phyloP scores from a whole-genome alignment of 2,797 vertebrate species.

The Trachops cirrhosus region DNA sequence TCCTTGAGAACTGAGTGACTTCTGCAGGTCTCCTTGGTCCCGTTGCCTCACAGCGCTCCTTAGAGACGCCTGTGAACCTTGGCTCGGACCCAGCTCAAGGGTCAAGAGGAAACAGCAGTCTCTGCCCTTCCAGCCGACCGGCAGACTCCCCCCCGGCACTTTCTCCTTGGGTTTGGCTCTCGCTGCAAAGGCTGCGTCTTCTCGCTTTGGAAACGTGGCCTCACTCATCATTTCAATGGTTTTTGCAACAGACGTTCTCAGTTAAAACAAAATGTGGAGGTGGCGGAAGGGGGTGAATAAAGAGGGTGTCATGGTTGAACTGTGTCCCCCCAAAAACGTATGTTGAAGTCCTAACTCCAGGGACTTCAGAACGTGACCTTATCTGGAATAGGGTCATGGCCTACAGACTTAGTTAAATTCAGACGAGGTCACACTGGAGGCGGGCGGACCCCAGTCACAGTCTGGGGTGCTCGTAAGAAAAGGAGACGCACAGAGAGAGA shows the following conservation, averaged over 20 bases:
- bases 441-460: neutral
- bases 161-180: neutral
- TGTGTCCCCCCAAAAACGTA: neutral
- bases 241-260: neutral
- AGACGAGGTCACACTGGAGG: neutral
- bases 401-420: neutral
- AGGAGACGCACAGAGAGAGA: neutral
- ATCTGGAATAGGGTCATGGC: neutral
- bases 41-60: rapidly evolving
- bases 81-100: rapidly evolving
- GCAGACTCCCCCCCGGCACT: neutral
- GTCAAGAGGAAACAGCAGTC: rapidly evolving
- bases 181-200: rapidly evolving
- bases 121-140: neutral
- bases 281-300: neutral
- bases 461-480: neutral
- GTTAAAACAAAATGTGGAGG: neutral
- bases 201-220: neutral
- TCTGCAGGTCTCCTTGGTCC: rapidly evolving
- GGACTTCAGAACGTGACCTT: neutral
- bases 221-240: neutral
- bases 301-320: neutral
- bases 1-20: neutral
- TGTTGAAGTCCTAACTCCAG: neutral
- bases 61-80: rapidly evolving